phyloP scores from a whole-genome alignment of 2,797 vertebrate genomes.

The Gambelia wislizenii region DNA sequence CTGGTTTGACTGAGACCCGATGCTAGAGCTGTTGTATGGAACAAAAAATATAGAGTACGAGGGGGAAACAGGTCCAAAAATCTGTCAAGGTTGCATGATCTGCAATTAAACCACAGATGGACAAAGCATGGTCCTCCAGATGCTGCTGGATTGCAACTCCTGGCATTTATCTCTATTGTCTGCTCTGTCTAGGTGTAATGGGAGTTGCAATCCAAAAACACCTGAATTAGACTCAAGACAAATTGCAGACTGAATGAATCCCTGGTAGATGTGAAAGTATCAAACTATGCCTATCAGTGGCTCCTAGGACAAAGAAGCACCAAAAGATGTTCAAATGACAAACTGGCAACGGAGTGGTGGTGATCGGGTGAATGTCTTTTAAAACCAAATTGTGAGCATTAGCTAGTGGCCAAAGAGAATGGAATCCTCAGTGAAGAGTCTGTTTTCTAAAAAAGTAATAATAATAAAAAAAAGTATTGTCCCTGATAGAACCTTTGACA shows the following conservation, averaged over 20 bases:
- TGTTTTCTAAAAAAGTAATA: too few species aligned
- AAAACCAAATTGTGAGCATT: background rate
- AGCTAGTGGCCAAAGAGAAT: background rate
- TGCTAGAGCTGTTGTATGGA: too few species aligned
- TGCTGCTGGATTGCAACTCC: too few species aligned
- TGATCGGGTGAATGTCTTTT: background rate
- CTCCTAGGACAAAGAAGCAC: background rate
- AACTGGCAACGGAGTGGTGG: background rate
- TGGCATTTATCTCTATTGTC: too few species aligned
- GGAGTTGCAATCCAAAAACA: too few species aligned
- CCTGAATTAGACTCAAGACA: background rate
- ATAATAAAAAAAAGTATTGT: background rate
- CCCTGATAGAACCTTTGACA: background rate
- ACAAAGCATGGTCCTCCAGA: too few species aligned
- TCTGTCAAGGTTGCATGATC: background rate
- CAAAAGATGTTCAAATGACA: too few species aligned
- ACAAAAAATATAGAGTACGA: background rate
- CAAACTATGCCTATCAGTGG: background rate
- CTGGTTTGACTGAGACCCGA: too few species aligned
- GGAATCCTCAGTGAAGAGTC: background rate
- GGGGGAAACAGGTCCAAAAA: background rate
- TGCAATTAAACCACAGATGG: background rate
- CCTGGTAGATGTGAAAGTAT: background rate
- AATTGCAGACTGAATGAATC: background rate
- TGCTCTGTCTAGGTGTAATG: too few species aligned